These are phyloP conservation scores for Polylopha cassiicola DNA, from an alignment of 2,888 invertebrate genomes.

Conservation along the genomic window DNA sequence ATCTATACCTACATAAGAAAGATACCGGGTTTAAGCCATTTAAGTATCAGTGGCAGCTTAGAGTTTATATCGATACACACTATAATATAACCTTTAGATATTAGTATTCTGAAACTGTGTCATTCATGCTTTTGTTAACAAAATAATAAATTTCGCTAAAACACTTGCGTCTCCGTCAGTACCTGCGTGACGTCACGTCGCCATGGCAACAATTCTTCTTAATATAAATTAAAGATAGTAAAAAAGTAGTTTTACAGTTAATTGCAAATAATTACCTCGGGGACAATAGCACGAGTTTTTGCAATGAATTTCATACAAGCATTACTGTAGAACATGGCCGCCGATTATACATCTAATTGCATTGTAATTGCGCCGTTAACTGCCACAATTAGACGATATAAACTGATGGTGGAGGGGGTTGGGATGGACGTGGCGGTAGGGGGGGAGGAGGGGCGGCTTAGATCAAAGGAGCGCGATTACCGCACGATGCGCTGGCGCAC, in stretches of 20 bases:
- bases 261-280: constrained; percentile 1
- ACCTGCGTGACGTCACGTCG: not conserved
- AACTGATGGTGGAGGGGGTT: constrained; percentile 37
- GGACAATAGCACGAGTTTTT: constrained; percentile 5
- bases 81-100: not conserved
- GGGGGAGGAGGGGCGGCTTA: constrained; percentile 34
- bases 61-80: not conserved
- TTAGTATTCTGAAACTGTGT: too few species aligned
- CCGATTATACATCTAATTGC: constrained; percentile 33
- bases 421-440: constrained; percentile 6
- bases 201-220: constrained; percentile 1
- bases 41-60: not conserved
- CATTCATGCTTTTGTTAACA: too few species aligned
- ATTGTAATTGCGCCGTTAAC: constrained; percentile 45
- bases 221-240: too few species aligned
- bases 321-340: not conserved
- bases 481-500: constrained; percentile 53
- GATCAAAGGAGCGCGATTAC: constrained; percentile 61
- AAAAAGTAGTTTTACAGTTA: constrained; percentile 6
- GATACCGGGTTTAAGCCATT: too few species aligned
- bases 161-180: constrained; percentile 9
- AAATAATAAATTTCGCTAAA: constrained; percentile 2
- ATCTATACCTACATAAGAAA: too few species aligned
- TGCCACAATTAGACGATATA: constrained; percentile 51
- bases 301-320: constrained; percentile 7